A percentile compares a stretch with the other conserved stretches of the same genome.
Evolutionary conservation across 2,797 vertebrate genomes (phyloP).

Genomic region (Xerus rutilus): DNA sequence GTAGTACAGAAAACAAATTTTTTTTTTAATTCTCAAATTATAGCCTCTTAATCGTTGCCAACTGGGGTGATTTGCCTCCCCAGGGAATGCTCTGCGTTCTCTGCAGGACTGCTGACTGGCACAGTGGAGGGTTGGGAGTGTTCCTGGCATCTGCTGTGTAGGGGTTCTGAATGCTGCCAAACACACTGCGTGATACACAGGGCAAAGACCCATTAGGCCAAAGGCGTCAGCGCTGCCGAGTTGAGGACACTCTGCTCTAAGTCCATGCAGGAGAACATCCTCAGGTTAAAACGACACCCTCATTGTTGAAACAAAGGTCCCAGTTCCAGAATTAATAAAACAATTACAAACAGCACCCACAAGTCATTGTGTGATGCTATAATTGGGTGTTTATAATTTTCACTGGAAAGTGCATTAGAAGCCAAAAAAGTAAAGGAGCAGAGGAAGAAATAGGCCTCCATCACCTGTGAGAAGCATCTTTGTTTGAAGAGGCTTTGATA

Average conservation of each 20-base stretch:
- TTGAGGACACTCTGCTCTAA: neutral
- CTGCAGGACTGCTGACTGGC: neutral
- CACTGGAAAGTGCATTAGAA: neutral
- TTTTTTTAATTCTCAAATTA: neutral
- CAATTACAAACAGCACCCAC: neutral
- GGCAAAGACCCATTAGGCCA: rapidly evolving
- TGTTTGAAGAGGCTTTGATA: neutral
- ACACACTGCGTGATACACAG: neutral
- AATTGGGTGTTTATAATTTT: neutral
- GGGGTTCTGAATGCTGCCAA: neutral
- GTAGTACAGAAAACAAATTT: neutral
- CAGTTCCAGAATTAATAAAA: neutral
- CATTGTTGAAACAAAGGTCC: neutral
- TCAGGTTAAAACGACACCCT: neutral
- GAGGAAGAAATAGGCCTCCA: neutral
- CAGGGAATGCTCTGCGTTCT: neutral
- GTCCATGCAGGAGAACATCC: neutral
- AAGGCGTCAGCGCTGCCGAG: neutral
- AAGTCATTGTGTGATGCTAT: neutral
- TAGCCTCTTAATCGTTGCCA: neutral
- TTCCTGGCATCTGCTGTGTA: neutral
- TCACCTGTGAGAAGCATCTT: neutral
- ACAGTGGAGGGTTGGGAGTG: neutral
- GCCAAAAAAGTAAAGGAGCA: neutral
- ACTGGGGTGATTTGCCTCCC: neutral